phyloP scores from a whole-genome alignment of 2,113 vertebrate genomes.

The Pithys albifrons region DNA sequence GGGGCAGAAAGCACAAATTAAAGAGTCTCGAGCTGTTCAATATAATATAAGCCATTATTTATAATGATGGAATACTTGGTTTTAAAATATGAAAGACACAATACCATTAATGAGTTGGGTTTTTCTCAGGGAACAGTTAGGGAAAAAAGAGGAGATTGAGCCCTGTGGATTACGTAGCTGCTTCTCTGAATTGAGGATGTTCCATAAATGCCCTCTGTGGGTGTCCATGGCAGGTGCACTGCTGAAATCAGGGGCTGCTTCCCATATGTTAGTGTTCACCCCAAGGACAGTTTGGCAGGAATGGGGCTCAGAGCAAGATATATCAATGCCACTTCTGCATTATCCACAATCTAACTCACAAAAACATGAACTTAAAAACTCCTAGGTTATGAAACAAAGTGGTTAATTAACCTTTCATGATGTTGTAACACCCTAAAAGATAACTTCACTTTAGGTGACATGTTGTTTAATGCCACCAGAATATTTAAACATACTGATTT shows the following conservation, averaged over 20 bases:
- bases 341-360: not conserved
- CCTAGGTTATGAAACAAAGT: not conserved
- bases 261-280: not conserved
- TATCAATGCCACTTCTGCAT: not conserved
- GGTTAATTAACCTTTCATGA: not conserved
- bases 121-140: not conserved
- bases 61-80: not conserved
- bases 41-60: not conserved
- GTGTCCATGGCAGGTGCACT: not conserved
- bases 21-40: not conserved
- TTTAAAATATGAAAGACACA: not conserved
- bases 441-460: accelerated
- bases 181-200: not conserved
- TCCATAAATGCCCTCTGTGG: not conserved
- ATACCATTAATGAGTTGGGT: not conserved
- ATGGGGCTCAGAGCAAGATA: not conserved
- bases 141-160: not conserved
- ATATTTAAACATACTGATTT: not conserved
- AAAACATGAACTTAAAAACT: not conserved
- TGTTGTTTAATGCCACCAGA: not conserved
- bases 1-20: not conserved
- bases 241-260: not conserved
- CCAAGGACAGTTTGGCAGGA: not conserved
- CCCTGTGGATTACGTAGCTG: not conserved
- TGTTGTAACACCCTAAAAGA: not conserved